Percentiles rank a stretch among this genome's conserved stretches.
phyloP scores from a whole-genome alignment of 2,797 vertebrate genomes.

The Acanthornis magna region DNA sequence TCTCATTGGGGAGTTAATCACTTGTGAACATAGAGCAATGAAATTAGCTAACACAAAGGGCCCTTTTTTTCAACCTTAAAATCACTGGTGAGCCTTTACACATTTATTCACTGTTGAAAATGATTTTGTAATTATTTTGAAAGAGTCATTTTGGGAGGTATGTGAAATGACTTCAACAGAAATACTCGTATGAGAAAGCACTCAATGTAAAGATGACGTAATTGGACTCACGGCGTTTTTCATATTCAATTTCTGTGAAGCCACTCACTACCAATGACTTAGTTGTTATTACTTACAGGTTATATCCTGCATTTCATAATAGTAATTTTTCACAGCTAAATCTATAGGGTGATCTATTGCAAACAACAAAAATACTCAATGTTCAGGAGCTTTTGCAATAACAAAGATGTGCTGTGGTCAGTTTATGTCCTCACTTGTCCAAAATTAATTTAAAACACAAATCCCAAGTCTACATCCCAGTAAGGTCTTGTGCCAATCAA shows the following conservation, averaged over 20 bases:
- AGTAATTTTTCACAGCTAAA: not conserved
- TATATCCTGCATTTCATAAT: not conserved
- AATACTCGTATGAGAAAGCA: conserved; percentile 25
- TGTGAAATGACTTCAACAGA: conserved; percentile 45
- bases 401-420: not conserved
- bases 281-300: not conserved
- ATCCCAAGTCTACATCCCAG: not conserved
- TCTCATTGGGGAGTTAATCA: conserved; percentile 67
- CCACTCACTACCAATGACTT: not conserved
- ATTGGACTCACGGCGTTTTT: not conserved
- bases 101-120: conserved; percentile 58
- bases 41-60: conserved; percentile 59
- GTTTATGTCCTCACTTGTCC: not conserved
- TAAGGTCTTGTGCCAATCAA: not conserved
- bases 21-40: conserved; percentile 53
- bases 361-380: not conserved
- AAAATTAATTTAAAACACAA: conserved; percentile 27
- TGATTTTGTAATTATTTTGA: conserved; percentile 65
- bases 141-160: conserved; percentile 51
- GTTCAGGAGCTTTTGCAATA: not conserved
- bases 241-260: not conserved
- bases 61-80: conserved; percentile 44
- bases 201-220: conserved; percentile 33
- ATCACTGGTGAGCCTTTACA: conserved; percentile 49
- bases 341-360: not conserved